Percentiles rank a stretch among this genome's conserved stretches.
Evolutionary conservation across 2,888 invertebrate species (phyloP).

Genomic region (Folsomia manolachei): DNA sequence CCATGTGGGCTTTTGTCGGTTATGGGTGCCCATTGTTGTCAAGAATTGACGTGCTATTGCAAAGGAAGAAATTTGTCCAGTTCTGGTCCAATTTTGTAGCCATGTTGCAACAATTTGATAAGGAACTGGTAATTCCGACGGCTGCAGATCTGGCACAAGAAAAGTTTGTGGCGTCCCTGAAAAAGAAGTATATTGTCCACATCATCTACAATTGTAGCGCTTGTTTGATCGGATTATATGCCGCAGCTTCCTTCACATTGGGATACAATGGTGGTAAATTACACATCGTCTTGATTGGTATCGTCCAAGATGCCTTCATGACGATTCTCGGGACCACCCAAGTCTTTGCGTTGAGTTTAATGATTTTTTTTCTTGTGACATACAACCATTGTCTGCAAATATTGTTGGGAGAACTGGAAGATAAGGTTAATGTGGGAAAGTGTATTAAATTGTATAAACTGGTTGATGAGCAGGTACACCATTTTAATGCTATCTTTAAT

Average conservation of each 20-base stretch:
- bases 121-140: background rate
- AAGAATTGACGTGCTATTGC: background rate
- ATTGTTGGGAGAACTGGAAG: background rate
- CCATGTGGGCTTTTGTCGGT: background rate
- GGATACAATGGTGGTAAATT: background rate
- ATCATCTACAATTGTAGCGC: background rate
- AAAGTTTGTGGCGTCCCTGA: background rate
- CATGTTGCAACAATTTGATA: background rate
- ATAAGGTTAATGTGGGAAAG: background rate
- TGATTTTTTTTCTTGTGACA: background rate
- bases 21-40: background rate
- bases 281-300: background rate
- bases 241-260: background rate
- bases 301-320: background rate
- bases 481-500: background rate
- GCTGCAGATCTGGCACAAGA: background rate
- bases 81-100: background rate
- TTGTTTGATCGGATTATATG: background rate
- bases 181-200: background rate
- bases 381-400: background rate
- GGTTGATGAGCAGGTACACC: background rate
- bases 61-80: background rate
- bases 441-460: background rate
- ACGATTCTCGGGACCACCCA: background rate
- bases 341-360: background rate